These are phyloP conservation scores for Strigops habroptila DNA, from an alignment of 2,113 vertebrate genomes.

Conservation along the genomic window DNA sequence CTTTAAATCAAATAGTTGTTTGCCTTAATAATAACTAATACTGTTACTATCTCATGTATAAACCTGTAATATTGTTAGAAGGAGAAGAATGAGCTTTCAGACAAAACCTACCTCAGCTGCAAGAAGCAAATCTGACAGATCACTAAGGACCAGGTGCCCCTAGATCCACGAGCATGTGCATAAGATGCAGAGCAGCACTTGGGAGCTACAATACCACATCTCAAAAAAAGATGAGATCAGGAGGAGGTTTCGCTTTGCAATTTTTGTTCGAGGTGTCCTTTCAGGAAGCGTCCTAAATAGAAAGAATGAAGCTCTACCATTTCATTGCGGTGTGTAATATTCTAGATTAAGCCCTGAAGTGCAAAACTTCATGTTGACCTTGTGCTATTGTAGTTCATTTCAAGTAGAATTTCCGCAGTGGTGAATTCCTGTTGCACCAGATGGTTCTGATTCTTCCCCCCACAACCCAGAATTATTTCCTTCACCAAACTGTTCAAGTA, in stretches of 20 bases:
- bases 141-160: not conserved
- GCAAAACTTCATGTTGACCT: not conserved
- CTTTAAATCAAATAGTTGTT: not conserved
- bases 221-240: not conserved
- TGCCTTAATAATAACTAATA: not conserved
- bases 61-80: not conserved
- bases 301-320: not conserved
- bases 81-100: not conserved
- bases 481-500: not conserved
- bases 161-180: not conserved
- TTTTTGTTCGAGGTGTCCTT: not conserved
- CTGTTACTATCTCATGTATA: not conserved
- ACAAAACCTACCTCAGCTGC: not conserved
- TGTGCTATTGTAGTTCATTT: not conserved
- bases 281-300: not conserved
- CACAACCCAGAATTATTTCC: not conserved
- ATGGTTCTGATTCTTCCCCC: not conserved
- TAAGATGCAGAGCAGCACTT: rapidly evolving
- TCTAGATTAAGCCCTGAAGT: not conserved
- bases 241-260: not conserved
- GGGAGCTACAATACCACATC: no score
- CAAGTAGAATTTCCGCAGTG: not conserved
- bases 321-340: not conserved
- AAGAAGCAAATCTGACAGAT: not conserved
- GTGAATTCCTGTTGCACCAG: not conserved